Evolutionary conservation across 2,888 invertebrate genomes (phyloP), one percentile per base, ranked within the genome.

Genomic region (Xestia ashworthii): DNA sequence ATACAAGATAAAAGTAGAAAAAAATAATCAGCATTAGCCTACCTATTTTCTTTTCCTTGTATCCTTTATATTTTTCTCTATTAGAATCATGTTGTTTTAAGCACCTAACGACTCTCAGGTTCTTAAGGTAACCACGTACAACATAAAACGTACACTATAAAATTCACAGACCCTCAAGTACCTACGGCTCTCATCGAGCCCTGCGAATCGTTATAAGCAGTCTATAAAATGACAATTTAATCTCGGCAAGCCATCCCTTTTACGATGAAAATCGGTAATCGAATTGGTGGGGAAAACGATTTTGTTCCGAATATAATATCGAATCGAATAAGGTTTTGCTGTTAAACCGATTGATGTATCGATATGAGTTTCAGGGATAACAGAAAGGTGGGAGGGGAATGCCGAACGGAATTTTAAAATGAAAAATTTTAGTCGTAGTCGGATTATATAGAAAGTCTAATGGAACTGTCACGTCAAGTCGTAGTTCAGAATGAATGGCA

Each of bases 101-200:
- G 48, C 8, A 32, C 41, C 11, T 38, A 48, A 25, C 11, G 32
- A 58, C 11, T 71, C 12, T 55, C 38, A 38, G 55, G 41, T 38
- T 41, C 38, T 64, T 22, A 60, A 58, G 16, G 41, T 70, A 60
- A 48, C 66, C 55, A 48, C 46, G 12, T 50, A 16, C 12, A 12
- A 53, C 64, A 75, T 87, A 87, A 84, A 84, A 80, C 72, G 81
- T 62, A 58, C n/a, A 53, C 74, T 19, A 67, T 75, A 70, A 87
- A 87, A 72, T 58, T 44, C 55, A 32, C 68, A 50, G 53, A 72
- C 46, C 38, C 22, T 12, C n/a, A 48, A 60, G n/a, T 53, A 66
- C 46, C 22, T 25, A 14, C 50, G 12, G 14, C 38, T 44, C 14
- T 75, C 50, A 75, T 74, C 66, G 70, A 46, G 12, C 19, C 53